A percentile compares a stretch with the other conserved stretches of the same genome.
phyloP scores from a whole-genome alignment of 2,888 invertebrate species.

The Drosophila crucigera region DNA sequence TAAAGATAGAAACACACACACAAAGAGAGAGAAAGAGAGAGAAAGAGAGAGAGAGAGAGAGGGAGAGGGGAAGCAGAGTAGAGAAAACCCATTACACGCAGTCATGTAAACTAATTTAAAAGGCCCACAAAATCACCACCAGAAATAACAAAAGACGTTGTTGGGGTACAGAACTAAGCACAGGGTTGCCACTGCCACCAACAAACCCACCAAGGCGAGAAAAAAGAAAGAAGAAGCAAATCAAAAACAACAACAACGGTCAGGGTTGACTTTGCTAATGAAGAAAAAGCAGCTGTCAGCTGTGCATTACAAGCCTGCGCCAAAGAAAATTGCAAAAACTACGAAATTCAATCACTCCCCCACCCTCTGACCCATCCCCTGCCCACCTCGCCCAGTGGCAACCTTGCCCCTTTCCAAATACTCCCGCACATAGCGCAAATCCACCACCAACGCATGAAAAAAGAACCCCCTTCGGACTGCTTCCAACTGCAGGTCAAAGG shows the following conservation, averaged over 20 bases:
- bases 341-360: conserved; percentile 76
- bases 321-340: conserved; percentile 77
- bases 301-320: conserved; percentile 75
- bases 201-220: neutral
- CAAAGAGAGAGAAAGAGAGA: neutral
- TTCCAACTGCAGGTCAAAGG: conserved; percentile 75
- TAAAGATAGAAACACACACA: neutral
- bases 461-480: conserved; percentile 10
- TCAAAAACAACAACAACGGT: conserved; percentile 28
- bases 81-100: conserved; percentile 75
- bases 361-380: neutral
- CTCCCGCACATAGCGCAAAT: conserved; percentile 12
- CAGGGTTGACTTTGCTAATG: conserved; percentile 80
- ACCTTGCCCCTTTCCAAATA: neutral
- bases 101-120: conserved; percentile 80
- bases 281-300: conserved; percentile 82
- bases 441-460: conserved; percentile 25
- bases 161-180: conserved; percentile 16
- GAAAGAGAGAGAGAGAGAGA: neutral
- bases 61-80: neutral
- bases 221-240: neutral
- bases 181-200: conserved; percentile 16
- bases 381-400: neutral
- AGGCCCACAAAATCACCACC: conserved; percentile 80
- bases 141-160: conserved; percentile 59